A percentile compares a stretch with the other conserved stretches of the same genome.
phyloP scores from a whole-genome alignment of 2,113 vertebrate genomes.

The Poeciliopsis turrubarensis region DNA sequence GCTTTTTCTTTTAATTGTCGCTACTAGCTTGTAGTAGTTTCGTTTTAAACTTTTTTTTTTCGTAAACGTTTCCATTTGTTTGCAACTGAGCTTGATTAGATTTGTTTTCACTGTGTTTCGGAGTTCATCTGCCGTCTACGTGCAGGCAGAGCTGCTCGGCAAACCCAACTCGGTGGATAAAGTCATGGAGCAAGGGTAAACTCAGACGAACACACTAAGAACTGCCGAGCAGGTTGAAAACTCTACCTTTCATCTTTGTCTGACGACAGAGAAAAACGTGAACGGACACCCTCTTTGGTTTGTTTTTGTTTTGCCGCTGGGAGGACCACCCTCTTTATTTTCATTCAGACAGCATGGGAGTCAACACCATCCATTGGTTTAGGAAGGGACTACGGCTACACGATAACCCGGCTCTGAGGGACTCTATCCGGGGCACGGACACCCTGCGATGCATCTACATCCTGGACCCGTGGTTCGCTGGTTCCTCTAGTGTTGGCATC shows the following conservation, averaged over 20 bases:
- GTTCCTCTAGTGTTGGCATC: slow-evolving; percentile 96
- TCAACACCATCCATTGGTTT: slow-evolving; percentile 96
- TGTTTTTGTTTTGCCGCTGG: not conserved
- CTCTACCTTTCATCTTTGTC: not conserved
- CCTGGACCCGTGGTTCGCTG: slow-evolving; percentile 96
- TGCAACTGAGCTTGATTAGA: not conserved
- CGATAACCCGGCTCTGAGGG: slow-evolving; percentile 92
- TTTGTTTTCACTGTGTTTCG: not conserved
- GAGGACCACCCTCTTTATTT: accelerated
- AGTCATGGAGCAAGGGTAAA: slow-evolving; percentile 70
- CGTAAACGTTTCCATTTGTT: not conserved
- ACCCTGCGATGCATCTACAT: slow-evolving; percentile 94
- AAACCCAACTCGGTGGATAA: slow-evolving; percentile 45
- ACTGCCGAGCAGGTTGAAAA: not conserved
- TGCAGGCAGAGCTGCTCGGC: slow-evolving; percentile 11
- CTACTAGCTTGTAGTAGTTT: accelerated
- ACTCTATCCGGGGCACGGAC: slow-evolving; percentile 88
- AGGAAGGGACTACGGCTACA: slow-evolving; percentile 95
- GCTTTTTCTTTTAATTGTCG: not conserved
- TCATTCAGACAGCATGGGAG: slow-evolving; percentile 80
- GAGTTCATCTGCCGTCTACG: slow-evolving; percentile 15
- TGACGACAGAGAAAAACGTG: not conserved
- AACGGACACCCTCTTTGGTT: not conserved
- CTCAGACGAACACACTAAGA: not conserved
- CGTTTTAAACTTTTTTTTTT: accelerated